Evolutionary conservation across 2,888 invertebrate genomes (phyloP), one percentile per base, ranked within the genome.

Genomic region (Caenorhabditis wallacei): DNA sequence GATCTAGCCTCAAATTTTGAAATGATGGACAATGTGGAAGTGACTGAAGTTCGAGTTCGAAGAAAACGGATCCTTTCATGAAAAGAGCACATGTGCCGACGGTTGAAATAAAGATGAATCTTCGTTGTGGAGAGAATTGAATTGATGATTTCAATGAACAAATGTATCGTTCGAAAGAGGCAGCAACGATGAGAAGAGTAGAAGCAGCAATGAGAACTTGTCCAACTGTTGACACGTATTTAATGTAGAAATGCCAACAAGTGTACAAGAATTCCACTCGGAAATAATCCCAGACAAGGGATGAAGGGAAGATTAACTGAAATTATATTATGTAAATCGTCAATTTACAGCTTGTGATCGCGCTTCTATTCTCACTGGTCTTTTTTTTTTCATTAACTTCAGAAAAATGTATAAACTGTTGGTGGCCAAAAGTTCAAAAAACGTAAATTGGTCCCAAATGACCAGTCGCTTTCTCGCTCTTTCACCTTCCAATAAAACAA

Each of bases 111-210:
- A 53, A 71, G 1, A 78, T 30, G 48, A 70, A 74, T 40, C 86
- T 66, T 35, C 71, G 46, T 57, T 66, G 56, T 2, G 79, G 64
- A 0, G 84, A 81, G 61, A 86, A 86, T 35, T 79, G 76, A n/a
- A 74, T 66, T 7, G 80, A 76, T 5, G 75, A 74, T 43, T 76
- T 74, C 35, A 83, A 57, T 0, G 87, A 88, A 35, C 87, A 84
- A 20, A 85, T 69, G 78, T 88, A 89, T 66, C 89, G 61, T 74
- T 89, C 89, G 35, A 87, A 82, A 5, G 89, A 88, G 16, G 89
- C 89, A 7, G 87, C 86, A n/a, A 89, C 88, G 69, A 89, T 89
- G 51, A 89, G 61, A 24, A 86, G 82, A n/a, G 88, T 87, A 0
- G 88, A 85, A 10, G 86, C 83, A 22, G 85, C 84, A 46, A 88